Evolutionary conservation across 2,113 vertebrate species (phyloP).

Genomic region (Dicerorhinus sumatrensis): DNA sequence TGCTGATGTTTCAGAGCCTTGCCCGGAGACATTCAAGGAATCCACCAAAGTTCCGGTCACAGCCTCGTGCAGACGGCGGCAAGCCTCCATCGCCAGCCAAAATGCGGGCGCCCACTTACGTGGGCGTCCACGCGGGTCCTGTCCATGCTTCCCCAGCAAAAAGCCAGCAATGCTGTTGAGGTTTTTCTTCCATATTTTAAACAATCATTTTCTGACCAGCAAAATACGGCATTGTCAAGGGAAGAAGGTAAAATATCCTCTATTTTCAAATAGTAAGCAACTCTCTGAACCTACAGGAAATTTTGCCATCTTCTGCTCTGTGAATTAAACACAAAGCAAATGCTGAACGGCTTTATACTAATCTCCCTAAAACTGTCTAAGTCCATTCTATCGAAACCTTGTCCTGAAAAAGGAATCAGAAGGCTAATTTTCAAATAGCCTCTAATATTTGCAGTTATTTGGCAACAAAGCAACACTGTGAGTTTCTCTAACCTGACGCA

Average conservation of each 20-base stretch:
- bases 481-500: conserved; percentile 47
- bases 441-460: background rate
- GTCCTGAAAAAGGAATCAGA: background rate
- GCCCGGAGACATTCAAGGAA: background rate
- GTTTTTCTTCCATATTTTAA: background rate
- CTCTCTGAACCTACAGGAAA: conserved; percentile 68
- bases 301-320: background rate
- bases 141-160: rapidly evolving
- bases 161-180: rapidly evolving
- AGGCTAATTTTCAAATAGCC: conserved; percentile 21
- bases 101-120: rapidly evolving
- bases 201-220: background rate
- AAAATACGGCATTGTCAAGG: rapidly evolving
- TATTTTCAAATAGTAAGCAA: conserved; percentile 20
- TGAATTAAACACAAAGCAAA: conserved; percentile 40
- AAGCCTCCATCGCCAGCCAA: rapidly evolving
- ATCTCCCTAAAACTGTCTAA: conserved; percentile 33
- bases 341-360: background rate
- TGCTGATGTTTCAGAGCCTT: background rate
- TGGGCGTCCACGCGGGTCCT: rapidly evolving
- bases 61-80: background rate
- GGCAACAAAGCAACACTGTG: conserved; percentile 31
- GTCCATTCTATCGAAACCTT: background rate
- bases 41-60: background rate
- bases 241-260: rapidly evolving